Evolutionary conservation across 2,888 invertebrate genomes (phyloP).

Genomic region (Lasioglossum leucozonium): DNA sequence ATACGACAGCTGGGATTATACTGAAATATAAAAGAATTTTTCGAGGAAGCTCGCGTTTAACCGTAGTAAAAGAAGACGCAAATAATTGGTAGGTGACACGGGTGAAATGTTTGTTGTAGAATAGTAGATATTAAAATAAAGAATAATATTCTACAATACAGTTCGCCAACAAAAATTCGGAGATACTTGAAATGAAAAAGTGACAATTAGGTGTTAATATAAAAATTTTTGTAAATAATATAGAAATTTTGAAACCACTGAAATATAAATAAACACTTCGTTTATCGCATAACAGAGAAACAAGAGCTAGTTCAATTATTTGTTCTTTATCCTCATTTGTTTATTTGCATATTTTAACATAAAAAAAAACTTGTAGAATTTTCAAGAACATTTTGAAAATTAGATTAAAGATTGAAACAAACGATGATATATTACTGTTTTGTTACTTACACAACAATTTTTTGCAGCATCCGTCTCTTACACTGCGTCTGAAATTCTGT

Average conservation of each 20-base stretch:
- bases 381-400: not conserved
- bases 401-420: not conserved
- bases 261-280: not conserved
- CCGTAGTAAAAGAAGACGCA: not conserved
- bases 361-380: not conserved
- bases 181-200: not conserved
- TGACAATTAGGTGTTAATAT: not conserved
- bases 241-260: not conserved
- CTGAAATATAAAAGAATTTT: conserved; percentile 18
- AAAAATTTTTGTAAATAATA: not conserved
- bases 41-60: not conserved
- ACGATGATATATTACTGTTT: not conserved
- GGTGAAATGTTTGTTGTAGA: too few species aligned
- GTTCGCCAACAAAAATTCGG: not conserved
- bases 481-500: not conserved
- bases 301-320: not conserved
- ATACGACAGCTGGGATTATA: conserved; percentile 30
- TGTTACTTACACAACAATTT: not conserved
- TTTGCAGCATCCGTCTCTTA: not conserved
- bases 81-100: not conserved
- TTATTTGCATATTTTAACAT: not conserved
- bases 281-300: not conserved
- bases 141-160: not conserved
- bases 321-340: not conserved
- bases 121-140: not conserved